Base-by-base conservation (phyloP, 2,797 vertebrate genomes). In the Chelmon rostratus region DNA sequence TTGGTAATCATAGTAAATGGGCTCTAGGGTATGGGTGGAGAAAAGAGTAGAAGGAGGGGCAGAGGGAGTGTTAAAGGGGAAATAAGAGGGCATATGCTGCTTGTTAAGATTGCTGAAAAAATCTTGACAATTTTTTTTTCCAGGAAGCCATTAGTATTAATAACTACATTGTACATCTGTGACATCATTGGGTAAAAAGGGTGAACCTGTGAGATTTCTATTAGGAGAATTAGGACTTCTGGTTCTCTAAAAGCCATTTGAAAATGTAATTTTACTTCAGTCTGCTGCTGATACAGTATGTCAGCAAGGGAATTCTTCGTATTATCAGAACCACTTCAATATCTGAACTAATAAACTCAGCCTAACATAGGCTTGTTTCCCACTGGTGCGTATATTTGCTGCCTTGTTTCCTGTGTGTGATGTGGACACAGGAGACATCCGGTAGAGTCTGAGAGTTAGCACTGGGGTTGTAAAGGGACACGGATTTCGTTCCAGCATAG, bases 1-100 rank as follows among this genome's bases (percentile, higher is more conserved):
- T 91, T 90, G 87, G 82, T 94, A 92, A 93, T 91, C 79, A 88
- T 88, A 81, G 86, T 87, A 91, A 92, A 91, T 91, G 62, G 90
- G 52, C 89, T 92, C 86, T 65, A 46, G 86, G 88, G 80, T 84
- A 66, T 47, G 65, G 63, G 63, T 81, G 84, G 79, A 81, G 82
- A 81, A 83, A 77, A 64, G 47, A 38, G 69, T 15, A 33, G 68
- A 31, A 54, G 44, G 35, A 31, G 46, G 79, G 50, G 66, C 52
- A 28, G 53, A 68, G 64, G 46, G 44, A 54, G 77, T 73, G 42
- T 33, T 85, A 4, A 77, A 78, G 33, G 71, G 31, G 49, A 79
- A 68, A 76, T 64, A 61, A 58, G 40, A 71, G 28, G 66, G n/a
- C 63, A 61, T 84, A 50, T 76, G 42, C 58, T 67, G n/a, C 53